Evolutionary conservation across 2,888 invertebrate genomes (phyloP).

Genomic region (Acanthoscelides obtectus): DNA sequence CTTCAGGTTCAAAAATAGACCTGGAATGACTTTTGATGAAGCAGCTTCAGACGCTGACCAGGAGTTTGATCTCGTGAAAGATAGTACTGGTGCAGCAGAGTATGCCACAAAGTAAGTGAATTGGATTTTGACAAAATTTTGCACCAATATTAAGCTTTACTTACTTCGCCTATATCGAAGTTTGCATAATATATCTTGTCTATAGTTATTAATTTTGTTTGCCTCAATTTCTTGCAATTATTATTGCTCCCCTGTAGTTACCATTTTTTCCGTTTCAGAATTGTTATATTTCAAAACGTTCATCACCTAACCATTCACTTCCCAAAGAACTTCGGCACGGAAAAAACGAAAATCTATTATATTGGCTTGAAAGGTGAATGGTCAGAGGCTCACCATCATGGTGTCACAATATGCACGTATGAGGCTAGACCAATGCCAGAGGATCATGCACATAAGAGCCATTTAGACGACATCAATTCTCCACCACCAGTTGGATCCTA

Average conservation of each 20-base stretch:
- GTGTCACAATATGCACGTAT: conserved; percentile 88
- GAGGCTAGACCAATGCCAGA: conserved; percentile 79
- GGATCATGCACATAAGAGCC: conserved; percentile 68
- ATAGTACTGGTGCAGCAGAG: conserved; percentile 75
- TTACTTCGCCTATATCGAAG: too few species aligned
- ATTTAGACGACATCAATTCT: conserved; percentile 51
- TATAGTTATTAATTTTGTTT: too few species aligned
- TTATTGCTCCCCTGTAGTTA: too few species aligned
- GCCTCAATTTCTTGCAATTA: too few species aligned
- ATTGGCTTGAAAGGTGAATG: conserved; percentile 95
- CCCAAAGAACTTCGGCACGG: conserved; percentile 81
- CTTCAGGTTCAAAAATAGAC: conserved; percentile 85
- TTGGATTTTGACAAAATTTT: neutral
- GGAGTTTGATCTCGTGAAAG: conserved; percentile 80
- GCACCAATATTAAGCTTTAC: too few species aligned
- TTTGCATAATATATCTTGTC: too few species aligned
- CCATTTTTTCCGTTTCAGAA: conserved; percentile 55
- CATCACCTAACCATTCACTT: conserved; percentile 88
- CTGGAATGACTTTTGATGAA: conserved; percentile 94
- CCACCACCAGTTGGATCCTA: neutral
- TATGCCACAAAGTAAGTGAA: conserved; percentile 79
- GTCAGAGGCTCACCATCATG: conserved; percentile 75
- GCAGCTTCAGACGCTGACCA: conserved; percentile 71
- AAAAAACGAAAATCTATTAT: conserved; percentile 83
- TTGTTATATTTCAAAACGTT: conserved; percentile 88